Conservation (phyloP, 2,888 invertebrate genomes). For the Acanthoscelides obtectus region DNA sequence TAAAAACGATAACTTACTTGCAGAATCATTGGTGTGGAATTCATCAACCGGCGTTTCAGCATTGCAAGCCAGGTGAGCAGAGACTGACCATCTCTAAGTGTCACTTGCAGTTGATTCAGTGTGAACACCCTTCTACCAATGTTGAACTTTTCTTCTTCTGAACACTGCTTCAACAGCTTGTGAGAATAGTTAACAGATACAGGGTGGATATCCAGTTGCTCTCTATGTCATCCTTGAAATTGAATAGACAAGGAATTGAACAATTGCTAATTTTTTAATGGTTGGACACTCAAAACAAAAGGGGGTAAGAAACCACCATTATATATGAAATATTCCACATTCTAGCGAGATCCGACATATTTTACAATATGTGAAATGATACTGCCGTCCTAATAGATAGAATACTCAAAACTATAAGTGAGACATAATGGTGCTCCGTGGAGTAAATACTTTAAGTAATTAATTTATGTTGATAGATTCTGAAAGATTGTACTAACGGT, state of each 20-base stretch:
- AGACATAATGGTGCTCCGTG: too few species aligned
- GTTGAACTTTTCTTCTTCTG: conserved; percentile 53
- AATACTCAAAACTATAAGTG: too few species aligned
- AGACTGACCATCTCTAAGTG: conserved; percentile 71
- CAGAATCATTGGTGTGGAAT: conserved; percentile 87
- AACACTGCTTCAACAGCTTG: conserved; percentile 55
- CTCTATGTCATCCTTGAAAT: conserved; percentile 69
- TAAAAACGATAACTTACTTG: conserved; percentile 55
- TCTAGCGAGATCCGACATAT: too few species aligned
- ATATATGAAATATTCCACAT: too few species aligned
- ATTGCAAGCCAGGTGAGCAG: conserved; percentile 83
- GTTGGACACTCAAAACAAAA: too few species aligned
- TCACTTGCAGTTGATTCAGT: conserved; percentile 58
- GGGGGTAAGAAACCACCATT: too few species aligned
- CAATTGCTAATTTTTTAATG: conserved; percentile 4
- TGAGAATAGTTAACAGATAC: conserved; percentile 78
- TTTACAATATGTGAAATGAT: too few species aligned
- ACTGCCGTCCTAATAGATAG: too few species aligned
- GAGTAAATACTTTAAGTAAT: too few species aligned
- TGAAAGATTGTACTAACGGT: too few species aligned
- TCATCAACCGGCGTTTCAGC: conserved; percentile 83
- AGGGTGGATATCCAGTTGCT: conserved; percentile 81
- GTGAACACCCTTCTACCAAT: conserved; percentile 59
- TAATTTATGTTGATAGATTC: too few species aligned
- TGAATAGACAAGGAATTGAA: neutral